A percentile compares a stretch with the other conserved stretches of the same genome.
Evolutionary conservation across 2,797 vertebrate genomes (phyloP).

Genomic region (Emys orbicularis): DNA sequence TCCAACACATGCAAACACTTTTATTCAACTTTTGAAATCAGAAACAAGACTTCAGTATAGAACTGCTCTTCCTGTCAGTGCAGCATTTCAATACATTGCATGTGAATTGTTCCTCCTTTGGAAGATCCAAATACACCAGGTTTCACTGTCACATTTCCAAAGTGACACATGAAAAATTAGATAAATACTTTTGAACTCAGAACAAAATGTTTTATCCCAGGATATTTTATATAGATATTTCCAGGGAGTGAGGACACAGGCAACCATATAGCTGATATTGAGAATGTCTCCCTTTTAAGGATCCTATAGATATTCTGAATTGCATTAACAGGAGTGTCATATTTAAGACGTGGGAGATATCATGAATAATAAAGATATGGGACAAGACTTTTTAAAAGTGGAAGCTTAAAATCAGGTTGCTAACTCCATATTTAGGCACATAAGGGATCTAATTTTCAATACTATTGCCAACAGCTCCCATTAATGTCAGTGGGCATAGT

Average conservation of each 20-base stretch:
- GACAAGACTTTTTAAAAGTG: rapidly evolving
- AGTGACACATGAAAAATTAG: background rate
- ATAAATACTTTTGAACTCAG: background rate
- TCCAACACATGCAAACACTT: background rate
- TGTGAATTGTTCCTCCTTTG: background rate
- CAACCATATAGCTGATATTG: rapidly evolving
- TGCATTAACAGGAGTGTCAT: background rate
- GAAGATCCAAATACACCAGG: rapidly evolving
- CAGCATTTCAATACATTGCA: background rate
- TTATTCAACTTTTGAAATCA: background rate
- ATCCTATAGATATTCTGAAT: background rate
- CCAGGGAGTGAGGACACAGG: background rate
- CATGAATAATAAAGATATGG: background rate
- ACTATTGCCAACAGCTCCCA: background rate
- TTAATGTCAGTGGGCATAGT: background rate
- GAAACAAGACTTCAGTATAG: background rate
- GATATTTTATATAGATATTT: background rate
- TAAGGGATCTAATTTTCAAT: background rate
- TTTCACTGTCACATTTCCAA: background rate
- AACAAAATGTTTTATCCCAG: background rate
- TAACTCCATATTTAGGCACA: background rate
- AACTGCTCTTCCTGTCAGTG: rapidly evolving
- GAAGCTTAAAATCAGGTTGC: background rate
- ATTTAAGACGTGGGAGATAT: background rate
- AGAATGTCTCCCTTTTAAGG: background rate